Conservation (phyloP, 2,888 invertebrate genomes). For the Dolichomitus sp. region DNA sequence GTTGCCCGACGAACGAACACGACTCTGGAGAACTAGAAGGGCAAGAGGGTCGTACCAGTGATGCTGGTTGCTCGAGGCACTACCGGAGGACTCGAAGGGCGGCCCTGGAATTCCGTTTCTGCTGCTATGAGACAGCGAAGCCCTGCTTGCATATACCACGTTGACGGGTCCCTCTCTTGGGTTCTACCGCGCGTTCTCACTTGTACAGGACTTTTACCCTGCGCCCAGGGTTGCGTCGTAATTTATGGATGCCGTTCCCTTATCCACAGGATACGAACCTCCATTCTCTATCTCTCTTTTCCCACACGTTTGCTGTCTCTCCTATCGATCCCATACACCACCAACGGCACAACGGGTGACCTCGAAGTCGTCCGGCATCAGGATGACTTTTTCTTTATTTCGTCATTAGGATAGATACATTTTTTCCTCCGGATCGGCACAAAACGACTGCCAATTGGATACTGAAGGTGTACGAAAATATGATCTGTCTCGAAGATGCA, state of each 20-base stretch:
- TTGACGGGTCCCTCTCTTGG: constrained; percentile 66
- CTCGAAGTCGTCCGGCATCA: constrained; percentile 51
- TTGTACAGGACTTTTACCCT: constrained; percentile 85
- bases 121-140: constrained; percentile 25
- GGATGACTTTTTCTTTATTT: neutral
- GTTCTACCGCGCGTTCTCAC: constrained; percentile 76
- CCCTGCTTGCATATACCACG: constrained; percentile 25
- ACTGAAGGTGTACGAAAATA: neutral
- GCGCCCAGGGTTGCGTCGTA: constrained; percentile 84
- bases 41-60: constrained; percentile 54
- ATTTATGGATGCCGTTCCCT: constrained; percentile 86
- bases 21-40: constrained; percentile 55
- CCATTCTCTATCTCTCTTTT: constrained; percentile 66
- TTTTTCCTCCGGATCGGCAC: neutral
- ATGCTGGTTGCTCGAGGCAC: constrained; percentile 60
- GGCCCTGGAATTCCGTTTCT: constrained; percentile 26
- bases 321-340: constrained; percentile 84
- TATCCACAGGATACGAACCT: constrained; percentile 85
- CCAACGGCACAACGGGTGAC: constrained; percentile 80
- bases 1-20: constrained; percentile 46
- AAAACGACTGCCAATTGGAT: neutral
- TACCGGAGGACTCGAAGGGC: constrained; percentile 54
- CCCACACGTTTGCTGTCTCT: constrained; percentile 84
- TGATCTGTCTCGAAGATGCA: neutral
- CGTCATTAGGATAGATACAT: neutral